Base-by-base conservation (phyloP, 2,113 vertebrate species). In the Mesembrinibis cayennensis region DNA sequence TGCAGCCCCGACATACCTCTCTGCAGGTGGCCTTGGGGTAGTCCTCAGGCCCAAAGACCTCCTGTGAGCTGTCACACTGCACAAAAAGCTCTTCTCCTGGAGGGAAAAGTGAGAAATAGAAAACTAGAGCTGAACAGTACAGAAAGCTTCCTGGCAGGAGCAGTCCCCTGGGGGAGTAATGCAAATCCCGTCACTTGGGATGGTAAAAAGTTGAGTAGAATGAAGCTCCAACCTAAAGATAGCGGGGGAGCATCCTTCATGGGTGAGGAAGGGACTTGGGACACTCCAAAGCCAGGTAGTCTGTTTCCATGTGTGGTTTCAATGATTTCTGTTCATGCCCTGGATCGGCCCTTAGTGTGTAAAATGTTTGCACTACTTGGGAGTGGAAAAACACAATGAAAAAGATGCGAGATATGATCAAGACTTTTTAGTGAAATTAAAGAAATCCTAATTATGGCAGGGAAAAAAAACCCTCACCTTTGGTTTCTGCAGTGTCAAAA, bases 361-460 rank as follows among this genome's bases (percentile, higher is more conserved):
- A 29, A 87, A 81, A 62, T 42, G 6, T 40, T 87, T 65, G 23
- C 9, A 22, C 12, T 25, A 5, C 55, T 90, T 59, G 27, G n/a
- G 67, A 76, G 50, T 10, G 23, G 44, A 55, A 81, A 76, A 63
- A 42, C 23, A 21, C 0, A 0, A 40, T 4, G 7, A 47, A 63
- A 79, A 89, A 78, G 26, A 53, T 29, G 26, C 0, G 7, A 38
- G 38, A 56, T 11, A 5, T 13, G 17, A 63, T 72, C 26, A 52
- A 45, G 23, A 21, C 13, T 1, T 0, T 36, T 67, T 27, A 47
- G 4, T 63, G 74, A 91, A 93, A 92, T 90, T 45, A 71, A 95
- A 73, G 69, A 93, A 92, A 84, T 87, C 84, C 65, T 91, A 53
- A 87, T 92, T 95, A 89, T 92, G 82, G 66, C 70, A 82, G 94